Evolutionary conservation across 2,888 invertebrate genomes (phyloP).

Genomic region (Agriopis marginaria): DNA sequence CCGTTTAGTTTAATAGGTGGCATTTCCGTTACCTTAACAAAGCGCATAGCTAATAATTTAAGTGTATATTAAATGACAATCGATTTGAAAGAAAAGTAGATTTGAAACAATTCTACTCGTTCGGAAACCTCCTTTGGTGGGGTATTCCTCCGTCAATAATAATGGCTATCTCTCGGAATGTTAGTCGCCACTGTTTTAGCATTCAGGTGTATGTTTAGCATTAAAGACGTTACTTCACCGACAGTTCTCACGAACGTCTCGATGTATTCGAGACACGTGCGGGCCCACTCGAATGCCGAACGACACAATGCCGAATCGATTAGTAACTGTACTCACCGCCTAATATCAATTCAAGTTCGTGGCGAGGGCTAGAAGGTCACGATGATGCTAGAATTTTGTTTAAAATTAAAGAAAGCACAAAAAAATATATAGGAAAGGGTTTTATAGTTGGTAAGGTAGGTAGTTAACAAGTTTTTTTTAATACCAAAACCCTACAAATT

Average conservation of each 20-base stretch:
- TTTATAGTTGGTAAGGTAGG: no score
- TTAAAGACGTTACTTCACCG: slow-evolving; percentile 65
- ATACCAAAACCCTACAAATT: no score
- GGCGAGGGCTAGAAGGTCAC: slow-evolving; percentile 41
- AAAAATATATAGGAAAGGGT: no score
- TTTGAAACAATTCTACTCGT: background rate
- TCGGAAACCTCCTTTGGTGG: background rate
- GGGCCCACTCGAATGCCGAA: slow-evolving; percentile 70
- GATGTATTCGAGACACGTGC: slow-evolving; percentile 75
- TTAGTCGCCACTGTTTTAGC: slow-evolving; percentile 41
- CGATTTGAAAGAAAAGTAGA: background rate
- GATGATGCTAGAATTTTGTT: background rate
- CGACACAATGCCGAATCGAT: slow-evolving; percentile 80
- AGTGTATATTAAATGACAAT: background rate
- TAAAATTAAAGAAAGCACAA: background rate
- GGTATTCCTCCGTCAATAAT: slow-evolving; percentile 24
- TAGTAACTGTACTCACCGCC: slow-evolving; percentile 79
- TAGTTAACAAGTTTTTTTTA: no score
- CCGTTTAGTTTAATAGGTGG: no score
- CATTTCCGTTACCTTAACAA: no score
- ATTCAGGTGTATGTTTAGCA: slow-evolving; percentile 54
- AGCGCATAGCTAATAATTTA: background rate
- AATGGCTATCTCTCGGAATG: slow-evolving; percentile 37
- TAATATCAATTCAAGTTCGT: slow-evolving; percentile 68
- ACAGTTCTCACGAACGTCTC: slow-evolving; percentile 74